Conservation (phyloP, 2,888 invertebrate species). For the Heliconius hortense region DNA sequence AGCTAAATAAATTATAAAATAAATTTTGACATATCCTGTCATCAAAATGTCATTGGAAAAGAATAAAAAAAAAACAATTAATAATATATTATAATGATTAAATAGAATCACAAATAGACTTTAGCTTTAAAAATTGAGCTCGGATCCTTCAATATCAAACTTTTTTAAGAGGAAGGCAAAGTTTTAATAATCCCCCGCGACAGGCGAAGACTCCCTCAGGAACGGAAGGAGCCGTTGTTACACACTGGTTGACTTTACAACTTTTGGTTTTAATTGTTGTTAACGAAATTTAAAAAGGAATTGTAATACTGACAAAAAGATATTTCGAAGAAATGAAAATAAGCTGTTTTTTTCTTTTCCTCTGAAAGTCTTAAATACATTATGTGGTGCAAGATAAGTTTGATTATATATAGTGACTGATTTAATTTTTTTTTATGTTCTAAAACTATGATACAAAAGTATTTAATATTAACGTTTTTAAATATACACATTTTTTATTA, state of each 20-base stretch:
- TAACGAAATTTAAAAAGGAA: background rate
- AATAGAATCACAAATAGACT: conserved; percentile 4
- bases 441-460: too few relatives aligned
- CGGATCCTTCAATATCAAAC: conserved; percentile 45
- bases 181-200: conserved; percentile 67
- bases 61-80: background rate
- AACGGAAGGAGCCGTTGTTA: conserved; percentile 48
- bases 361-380: background rate
- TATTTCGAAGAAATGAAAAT: background rate
- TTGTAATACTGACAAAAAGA: background rate
- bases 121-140: conserved; percentile 37
- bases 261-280: background rate
- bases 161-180: conserved; percentile 61
- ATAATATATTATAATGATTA: background rate
- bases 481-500: background rate
- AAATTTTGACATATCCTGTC: background rate
- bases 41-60: background rate
- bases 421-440: background rate
- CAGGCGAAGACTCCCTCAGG: conserved; percentile 52
- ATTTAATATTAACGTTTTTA: too few relatives aligned
- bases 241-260: conserved; percentile 51
- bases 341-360: background rate
- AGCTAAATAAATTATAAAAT: too few relatives aligned
- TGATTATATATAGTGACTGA: background rate
- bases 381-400: background rate